These are phyloP conservation scores for Conus canariensis DNA, from an alignment of 2,888 invertebrate species.

Conservation along the genomic window DNA sequence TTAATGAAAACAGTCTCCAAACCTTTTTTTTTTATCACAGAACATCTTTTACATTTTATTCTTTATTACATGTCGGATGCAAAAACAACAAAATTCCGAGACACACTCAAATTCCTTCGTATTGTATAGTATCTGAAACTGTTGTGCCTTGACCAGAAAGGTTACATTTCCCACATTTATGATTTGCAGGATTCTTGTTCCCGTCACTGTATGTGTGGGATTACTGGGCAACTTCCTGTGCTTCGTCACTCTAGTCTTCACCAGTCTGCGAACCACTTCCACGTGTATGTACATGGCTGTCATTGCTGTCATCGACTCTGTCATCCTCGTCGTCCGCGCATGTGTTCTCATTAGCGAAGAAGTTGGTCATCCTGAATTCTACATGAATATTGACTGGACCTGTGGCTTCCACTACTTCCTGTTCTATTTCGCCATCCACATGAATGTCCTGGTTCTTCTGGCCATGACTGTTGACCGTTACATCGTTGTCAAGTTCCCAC, in stretches of 20 bases:
- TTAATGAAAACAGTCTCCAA: too few species aligned
- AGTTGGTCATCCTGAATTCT: slow-evolving; percentile 28
- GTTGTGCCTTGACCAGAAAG: too few species aligned
- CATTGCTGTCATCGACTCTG: slow-evolving; percentile 47
- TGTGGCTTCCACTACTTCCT: slow-evolving; percentile 47
- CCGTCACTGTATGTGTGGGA: slow-evolving; percentile 7
- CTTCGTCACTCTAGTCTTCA: slow-evolving; percentile 39
- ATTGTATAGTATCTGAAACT: too few species aligned
- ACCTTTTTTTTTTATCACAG: too few species aligned
- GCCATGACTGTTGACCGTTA: slow-evolving; percentile 52
- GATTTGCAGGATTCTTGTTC: slow-evolving; percentile 24
- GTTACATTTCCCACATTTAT: not conserved
- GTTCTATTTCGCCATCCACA: slow-evolving; percentile 49
- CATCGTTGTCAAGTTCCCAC: slow-evolving; percentile 48
- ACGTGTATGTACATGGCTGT: slow-evolving; percentile 50
- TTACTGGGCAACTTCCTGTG: slow-evolving; percentile 39
- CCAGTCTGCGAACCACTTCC: slow-evolving; percentile 44
- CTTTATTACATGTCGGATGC: too few species aligned
- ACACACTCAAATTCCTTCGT: too few species aligned
- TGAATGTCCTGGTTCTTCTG: slow-evolving; percentile 47
- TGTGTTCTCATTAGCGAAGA: slow-evolving; percentile 36
- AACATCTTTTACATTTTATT: too few species aligned
- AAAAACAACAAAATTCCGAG: too few species aligned
- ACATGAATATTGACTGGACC: slow-evolving; percentile 37
- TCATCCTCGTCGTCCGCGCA: slow-evolving; percentile 43